Evolutionary conservation across 1,140 invertebrate genomes (phyloP), one percentile per base, ranked within the genome.

Genomic region (Diorhabda elongata): DNA sequence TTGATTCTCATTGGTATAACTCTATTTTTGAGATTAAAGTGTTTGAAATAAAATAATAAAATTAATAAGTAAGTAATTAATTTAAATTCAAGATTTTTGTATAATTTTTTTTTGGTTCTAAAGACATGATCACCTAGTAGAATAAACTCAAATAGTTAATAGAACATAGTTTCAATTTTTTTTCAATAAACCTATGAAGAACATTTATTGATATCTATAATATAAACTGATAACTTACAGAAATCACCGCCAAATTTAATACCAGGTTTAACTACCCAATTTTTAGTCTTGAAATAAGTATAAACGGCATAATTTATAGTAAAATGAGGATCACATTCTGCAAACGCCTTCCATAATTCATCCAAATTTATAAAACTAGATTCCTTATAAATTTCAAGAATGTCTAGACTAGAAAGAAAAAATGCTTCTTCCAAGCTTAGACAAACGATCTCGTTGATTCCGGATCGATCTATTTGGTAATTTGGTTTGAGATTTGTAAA

Each of bases 191-290:
- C 57, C 52, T 61, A 64, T 64, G 3, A 58, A 65, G 57, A 58
- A 70, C 42, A 47, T 62, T 44, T 67, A 42, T 43, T 58, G 44
- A 44, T 66, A 65, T 67, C 1, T 7, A 68, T 56, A 58, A 76
- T 76, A 58, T 64, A 57, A 47, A 65, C n/a, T 71, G 41, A 67
- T 4, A 52, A 75, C 89, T 88, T 87, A 95, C 94, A 84, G 83
- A 88, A 96, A 80, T 96, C 91, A 42, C 91, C 91, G 57, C 94
- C 94, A 87, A 92, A 97, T 81, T 96, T 95, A 2, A 95, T 83
- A 62, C 93, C 94, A 69, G 90, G 85, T 80, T 94, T 95, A 0
- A 96, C 92, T 61, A 96, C 86, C 92, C 95, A 97, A 44, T 92
- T 93, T 83, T 94, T 95, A 11, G 90, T 88, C 73, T 93, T 87